A percentile compares a stretch with the other conserved stretches of the same genome.
phyloP scores from a whole-genome alignment of 2,113 vertebrate species.

The Hucho hucho region DNA sequence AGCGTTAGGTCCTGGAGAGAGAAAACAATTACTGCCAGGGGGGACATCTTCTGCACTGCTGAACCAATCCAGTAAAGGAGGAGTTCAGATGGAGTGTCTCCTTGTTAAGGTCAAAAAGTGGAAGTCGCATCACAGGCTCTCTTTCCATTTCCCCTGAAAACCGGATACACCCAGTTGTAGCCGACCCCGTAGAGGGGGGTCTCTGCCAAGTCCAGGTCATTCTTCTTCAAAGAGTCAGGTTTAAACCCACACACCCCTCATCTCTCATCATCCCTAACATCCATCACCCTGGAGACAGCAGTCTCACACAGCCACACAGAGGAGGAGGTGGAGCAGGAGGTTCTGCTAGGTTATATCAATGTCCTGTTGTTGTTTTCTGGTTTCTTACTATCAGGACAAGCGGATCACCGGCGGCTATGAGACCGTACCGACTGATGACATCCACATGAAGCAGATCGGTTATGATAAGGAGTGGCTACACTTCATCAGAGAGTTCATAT shows the following conservation, averaged over 20 bases:
- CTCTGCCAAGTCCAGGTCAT: conserved; percentile 43
- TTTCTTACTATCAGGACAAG: conserved; percentile 71
- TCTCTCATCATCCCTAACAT: neutral
- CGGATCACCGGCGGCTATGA: conserved; percentile 95
- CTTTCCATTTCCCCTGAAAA: no score
- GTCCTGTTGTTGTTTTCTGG: conserved; percentile 11
- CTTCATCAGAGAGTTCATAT: conserved; percentile 86
- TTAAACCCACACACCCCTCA: conserved; percentile 15
- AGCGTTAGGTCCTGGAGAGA: no score
- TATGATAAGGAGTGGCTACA: conserved; percentile 95
- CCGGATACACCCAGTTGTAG: no score
- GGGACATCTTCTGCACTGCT: no score
- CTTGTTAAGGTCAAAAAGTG: no score
- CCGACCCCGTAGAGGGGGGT: neutral
- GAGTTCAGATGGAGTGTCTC: no score
- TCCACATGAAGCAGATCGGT: conserved; percentile 94
- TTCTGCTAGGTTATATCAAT: conserved; percentile 37
- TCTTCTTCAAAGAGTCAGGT: conserved; percentile 33
- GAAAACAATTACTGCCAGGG: no score
- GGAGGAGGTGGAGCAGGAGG: neutral
- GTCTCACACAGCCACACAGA: conserved; percentile 6
- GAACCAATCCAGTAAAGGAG: no score
- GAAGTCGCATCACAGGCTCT: no score
- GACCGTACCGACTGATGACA: conserved; percentile 96
- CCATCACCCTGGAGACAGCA: neutral